A percentile compares a stretch with the other conserved stretches of the same genome.
phyloP scores from a whole-genome alignment of 2,113 vertebrate species.

The Uropsilus gracilis region DNA sequence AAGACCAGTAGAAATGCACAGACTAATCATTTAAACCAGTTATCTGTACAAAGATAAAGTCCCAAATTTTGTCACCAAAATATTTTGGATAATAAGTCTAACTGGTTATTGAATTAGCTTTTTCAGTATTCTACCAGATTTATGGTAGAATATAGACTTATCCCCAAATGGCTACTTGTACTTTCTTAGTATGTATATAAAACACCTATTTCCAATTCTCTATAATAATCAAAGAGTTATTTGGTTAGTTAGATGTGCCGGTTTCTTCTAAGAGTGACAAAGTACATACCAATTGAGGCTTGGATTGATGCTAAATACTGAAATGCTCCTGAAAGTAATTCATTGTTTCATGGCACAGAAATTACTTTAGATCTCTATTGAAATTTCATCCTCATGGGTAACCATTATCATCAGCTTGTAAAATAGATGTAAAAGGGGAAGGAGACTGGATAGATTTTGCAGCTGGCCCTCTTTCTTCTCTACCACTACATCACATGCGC shows the following conservation, averaged over 20 bases:
- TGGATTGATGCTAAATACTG: neutral
- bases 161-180: neutral
- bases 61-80: neutral
- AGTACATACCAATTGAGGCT: neutral
- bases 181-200: neutral
- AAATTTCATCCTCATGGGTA: neutral
- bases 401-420: neutral
- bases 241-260: neutral
- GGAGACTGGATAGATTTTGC: neutral
- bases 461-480: neutral
- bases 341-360: neutral
- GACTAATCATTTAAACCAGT: neutral
- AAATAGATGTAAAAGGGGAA: neutral
- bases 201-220: slow-evolving; percentile 13
- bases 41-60: neutral
- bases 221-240: neutral
- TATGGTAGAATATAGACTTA: neutral
- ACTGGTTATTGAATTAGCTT: slow-evolving; percentile 2
- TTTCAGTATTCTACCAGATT: neutral
- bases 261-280: neutral
- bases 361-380: neutral
- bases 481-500: no score
- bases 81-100: neutral
- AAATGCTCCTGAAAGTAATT: slow-evolving; percentile 4
- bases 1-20: neutral